Evolutionary conservation across 2,888 invertebrate genomes (phyloP), one percentile per base, ranked within the genome.

Genomic region (Diarsia rubi): DNA sequence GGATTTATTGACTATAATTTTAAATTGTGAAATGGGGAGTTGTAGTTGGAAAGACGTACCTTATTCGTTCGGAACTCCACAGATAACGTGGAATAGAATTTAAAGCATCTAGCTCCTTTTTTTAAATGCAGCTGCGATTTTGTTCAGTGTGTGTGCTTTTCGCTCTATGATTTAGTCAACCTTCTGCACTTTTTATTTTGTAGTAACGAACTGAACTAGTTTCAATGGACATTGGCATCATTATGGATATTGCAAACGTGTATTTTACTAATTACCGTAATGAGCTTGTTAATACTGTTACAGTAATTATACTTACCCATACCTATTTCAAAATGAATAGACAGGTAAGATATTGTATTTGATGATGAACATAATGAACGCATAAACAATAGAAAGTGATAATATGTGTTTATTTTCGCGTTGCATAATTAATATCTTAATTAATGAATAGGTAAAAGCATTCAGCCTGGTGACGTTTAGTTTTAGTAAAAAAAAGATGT

Each of bases 251-350:
- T 69, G 37, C 44, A 74, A 69, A 37, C 49, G 64, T 80, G 52
- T 62, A 80, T 52, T 73, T 75, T 73, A 66, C n/a, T 62, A 75
- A 84, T 79, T 66, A 73, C 65, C 45, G 16, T 24, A 0, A 21
- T 45, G 14, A 65, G 71, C 21, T 24, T 49, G 57, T 59, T 54
- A 47, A 59, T 66, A 63, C 31, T 49, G 27, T 57, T 52, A 5
- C n/a, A 42, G 21, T 59, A 59, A 69, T 42, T 57, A 75, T 31
- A 47, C 21, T 3, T n/a, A 37, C 9, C 12, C 45, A 52, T 60
- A 37, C 24, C 21, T 44, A 59, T 52, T 72, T 72, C 0, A 27
- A 59, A 31, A n/a, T 45, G 5, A 42, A 11, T 24, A 16, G 3
- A 9, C 14, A 37, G 2, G 19, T 47, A 14, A 14, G 5, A 0